These are phyloP conservation scores for Miopithecus talapoin DNA, from an alignment of 2,797 vertebrate genomes.

Conservation along the genomic window DNA sequence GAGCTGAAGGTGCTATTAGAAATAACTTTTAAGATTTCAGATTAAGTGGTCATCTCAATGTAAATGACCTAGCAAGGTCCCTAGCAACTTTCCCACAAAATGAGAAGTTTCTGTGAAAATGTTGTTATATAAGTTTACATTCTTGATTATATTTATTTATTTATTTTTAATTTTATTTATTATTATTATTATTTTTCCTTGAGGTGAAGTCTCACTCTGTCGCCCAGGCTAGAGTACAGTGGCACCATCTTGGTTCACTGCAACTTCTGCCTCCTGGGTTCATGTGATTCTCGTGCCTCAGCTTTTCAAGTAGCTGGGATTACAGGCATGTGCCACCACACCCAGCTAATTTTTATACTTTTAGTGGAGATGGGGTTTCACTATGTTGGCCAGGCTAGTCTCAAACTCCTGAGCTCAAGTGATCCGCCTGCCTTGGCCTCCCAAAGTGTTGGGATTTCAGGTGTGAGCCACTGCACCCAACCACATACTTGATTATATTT, in stretches of 20 bases:
- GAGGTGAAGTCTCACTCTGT: neutral
- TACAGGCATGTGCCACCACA: neutral
- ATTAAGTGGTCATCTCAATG: neutral
- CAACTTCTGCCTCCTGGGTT: neutral
- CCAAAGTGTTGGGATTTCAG: neutral
- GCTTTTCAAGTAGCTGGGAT: neutral
- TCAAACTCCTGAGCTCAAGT: neutral
- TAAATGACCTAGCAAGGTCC: conserved; percentile 18
- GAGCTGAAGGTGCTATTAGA: neutral
- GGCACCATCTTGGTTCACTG: neutral
- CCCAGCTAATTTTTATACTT: neutral
- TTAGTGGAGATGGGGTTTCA: neutral
- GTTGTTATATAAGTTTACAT: neutral
- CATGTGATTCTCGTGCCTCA: neutral
- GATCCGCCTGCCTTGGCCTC: neutral
- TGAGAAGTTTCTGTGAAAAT: conserved; percentile 13
- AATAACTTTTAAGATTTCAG: conserved; percentile 26
- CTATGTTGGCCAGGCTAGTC: neutral
- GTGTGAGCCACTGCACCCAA: neutral
- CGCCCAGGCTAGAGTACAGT: neutral
- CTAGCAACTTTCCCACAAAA: conserved; percentile 12
- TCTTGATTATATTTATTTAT: neutral
- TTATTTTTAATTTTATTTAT: no score
- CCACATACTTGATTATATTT: conserved; percentile 34
- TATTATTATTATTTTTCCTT: neutral